phyloP scores from a whole-genome alignment of 2,113 vertebrate species.

The Eonycteris spelaea region DNA sequence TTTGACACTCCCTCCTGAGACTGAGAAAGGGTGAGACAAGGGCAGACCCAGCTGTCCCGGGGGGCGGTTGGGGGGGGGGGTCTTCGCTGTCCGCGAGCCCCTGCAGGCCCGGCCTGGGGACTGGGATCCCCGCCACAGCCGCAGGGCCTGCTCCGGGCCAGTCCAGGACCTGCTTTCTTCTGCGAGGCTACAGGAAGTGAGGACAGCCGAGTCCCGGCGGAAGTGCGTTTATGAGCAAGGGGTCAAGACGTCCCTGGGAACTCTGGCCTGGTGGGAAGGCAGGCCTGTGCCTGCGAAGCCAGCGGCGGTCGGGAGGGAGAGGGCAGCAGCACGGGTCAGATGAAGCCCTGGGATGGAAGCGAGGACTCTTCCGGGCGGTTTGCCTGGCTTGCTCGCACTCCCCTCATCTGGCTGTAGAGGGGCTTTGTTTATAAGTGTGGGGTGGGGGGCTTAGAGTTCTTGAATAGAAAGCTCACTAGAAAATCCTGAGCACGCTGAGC shows the following conservation, averaged over 20 bases:
- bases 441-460: not conserved
- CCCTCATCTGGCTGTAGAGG: no score
- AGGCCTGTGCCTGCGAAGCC: fast-evolving
- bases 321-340: no score
- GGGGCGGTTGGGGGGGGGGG: no score
- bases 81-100: no score
- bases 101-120: not conserved
- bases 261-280: no score
- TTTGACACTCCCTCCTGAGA: not conserved
- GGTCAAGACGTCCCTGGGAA: not conserved
- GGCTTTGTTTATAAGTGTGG: no score
- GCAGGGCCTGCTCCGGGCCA: not conserved
- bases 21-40: not conserved
- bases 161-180: fast-evolving
- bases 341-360: fast-evolving
- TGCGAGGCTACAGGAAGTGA: not conserved
- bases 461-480: not conserved
- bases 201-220: not conserved
- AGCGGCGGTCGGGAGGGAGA: not conserved
- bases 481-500: fast-evolving
- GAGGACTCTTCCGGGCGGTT: fast-evolving
- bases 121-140: not conserved
- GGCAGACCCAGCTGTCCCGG: not conserved
- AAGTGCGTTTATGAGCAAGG: no score
- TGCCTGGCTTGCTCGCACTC: fast-evolving